Evolutionary conservation across 2,113 vertebrate genomes (phyloP).

Genomic region (Callocephalon fimbriatum): DNA sequence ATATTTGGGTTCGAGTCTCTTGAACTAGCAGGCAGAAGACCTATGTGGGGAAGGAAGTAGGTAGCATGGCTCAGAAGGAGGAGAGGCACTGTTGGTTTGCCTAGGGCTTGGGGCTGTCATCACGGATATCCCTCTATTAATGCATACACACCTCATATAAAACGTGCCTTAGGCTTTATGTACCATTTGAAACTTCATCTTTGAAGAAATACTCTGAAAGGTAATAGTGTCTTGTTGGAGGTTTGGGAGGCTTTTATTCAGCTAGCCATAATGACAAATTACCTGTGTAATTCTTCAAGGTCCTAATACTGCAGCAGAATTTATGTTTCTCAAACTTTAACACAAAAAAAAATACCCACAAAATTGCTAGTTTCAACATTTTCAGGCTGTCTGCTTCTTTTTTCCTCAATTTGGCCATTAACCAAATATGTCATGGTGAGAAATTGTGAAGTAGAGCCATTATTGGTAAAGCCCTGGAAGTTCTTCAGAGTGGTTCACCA

Average conservation of each 20-base stretch:
- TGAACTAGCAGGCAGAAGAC: background rate
- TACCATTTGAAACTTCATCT: background rate
- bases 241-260: background rate
- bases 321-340: background rate
- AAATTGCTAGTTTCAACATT: background rate
- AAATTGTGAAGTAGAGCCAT: background rate
- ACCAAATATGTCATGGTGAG: background rate
- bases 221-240: background rate
- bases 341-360: background rate
- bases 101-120: background rate
- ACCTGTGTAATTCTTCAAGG: background rate
- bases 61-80: background rate
- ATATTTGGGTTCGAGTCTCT: background rate
- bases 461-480: background rate
- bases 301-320: background rate
- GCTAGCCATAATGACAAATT: background rate
- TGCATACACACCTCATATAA: background rate
- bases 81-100: background rate
- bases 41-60: background rate
- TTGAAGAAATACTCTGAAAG: background rate
- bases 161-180: background rate
- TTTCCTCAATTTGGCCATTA: background rate
- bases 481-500: background rate
- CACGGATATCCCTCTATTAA: background rate
- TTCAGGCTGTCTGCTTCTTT: background rate